These are phyloP conservation scores for Caenorhabditis wallacei DNA, from an alignment of 2,888 invertebrate species.

Conservation along the genomic window DNA sequence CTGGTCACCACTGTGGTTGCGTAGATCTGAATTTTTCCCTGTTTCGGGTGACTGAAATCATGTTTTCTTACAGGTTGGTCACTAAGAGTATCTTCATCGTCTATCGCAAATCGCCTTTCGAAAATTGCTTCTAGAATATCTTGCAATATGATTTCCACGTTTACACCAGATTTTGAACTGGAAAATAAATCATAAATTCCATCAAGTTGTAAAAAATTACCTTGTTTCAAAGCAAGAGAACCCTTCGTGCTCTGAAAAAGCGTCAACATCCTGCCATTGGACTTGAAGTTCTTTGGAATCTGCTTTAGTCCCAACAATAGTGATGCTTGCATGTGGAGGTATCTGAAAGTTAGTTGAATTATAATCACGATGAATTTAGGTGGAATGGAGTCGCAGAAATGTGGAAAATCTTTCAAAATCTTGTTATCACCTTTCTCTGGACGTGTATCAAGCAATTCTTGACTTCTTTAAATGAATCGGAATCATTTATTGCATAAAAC, in stretches of 20 bases:
- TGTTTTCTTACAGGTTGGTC: conserved; percentile 24
- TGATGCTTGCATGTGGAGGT: conserved; percentile 8
- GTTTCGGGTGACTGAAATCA: neutral
- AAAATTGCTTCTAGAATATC: conserved; percentile 38
- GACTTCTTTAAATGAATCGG: conserved; percentile 5
- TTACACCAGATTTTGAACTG: conserved; percentile 41
- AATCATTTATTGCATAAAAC: conserved; percentile 6
- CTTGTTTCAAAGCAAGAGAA: conserved; percentile 38
- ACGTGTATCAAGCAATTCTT: neutral
- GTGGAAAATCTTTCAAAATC: no score
- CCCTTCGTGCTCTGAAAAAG: conserved; percentile 15
- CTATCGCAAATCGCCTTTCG: conserved; percentile 9
- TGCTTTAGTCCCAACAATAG: conserved; percentile 25
- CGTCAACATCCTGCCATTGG: conserved; percentile 12
- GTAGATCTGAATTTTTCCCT: conserved; percentile 8
- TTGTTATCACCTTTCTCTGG: conserved; percentile 20
- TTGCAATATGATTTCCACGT: conserved; percentile 28
- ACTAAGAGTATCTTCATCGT: conserved; percentile 8
- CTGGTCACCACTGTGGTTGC: conserved; percentile 1
- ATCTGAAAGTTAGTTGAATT: conserved; percentile 6
- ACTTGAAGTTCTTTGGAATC: conserved; percentile 12
- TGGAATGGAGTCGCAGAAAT: no score
- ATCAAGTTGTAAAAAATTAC: neutral
- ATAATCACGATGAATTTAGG: no score
- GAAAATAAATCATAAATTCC: neutral